Evolutionary conservation across 1,140 invertebrate genomes (phyloP).

Genomic region (Caenorhabditis tropicalis): DNA sequence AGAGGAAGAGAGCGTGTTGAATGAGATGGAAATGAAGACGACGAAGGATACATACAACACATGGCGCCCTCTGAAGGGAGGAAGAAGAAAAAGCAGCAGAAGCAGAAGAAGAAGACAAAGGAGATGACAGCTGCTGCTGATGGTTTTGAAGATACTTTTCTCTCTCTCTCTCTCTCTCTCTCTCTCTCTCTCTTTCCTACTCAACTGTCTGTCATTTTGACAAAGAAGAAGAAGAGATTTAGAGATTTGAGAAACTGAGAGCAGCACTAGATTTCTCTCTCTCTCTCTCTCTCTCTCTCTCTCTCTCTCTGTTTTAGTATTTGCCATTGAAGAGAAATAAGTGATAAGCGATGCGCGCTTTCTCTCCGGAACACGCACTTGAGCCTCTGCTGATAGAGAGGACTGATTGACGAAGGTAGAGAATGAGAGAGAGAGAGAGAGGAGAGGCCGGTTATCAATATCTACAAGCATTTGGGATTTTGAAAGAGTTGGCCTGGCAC

Average conservation of each 20-base stretch:
- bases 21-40: neutral
- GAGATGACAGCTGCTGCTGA: neutral
- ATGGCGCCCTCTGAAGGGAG: neutral
- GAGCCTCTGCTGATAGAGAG: neutral
- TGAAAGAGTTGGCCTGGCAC: no score
- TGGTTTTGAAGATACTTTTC: no score
- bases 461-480: neutral
- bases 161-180: neutral
- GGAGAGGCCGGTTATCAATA: neutral
- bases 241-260: no score
- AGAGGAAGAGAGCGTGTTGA: neutral
- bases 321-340: neutral
- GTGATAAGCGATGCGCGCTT: slow-evolving; percentile 36
- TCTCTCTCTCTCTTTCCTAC: no score
- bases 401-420: neutral
- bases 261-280: no score
- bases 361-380: slow-evolving; percentile 40
- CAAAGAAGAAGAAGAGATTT: neutral
- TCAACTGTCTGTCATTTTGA: neutral
- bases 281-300: neutral
- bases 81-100: neutral
- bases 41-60: neutral
- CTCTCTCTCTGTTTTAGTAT: neutral
- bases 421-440: neutral
- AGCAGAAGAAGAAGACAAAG: slow-evolving; percentile 10